Conservation (phyloP, 2,113 vertebrate species). For the Cynopterus brachyotis region DNA sequence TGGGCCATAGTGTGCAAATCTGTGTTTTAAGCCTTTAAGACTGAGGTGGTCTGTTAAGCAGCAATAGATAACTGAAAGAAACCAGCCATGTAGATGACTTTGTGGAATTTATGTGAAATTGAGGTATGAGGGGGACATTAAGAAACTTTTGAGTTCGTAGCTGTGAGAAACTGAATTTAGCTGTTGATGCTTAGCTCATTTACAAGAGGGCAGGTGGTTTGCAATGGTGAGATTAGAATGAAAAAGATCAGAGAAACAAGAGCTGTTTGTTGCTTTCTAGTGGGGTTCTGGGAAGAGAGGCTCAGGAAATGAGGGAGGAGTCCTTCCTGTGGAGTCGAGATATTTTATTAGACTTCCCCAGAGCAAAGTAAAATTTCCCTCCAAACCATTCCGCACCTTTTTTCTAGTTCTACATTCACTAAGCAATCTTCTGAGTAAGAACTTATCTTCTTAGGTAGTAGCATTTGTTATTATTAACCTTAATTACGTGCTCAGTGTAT, state of each 20-base stretch:
- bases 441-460: background rate
- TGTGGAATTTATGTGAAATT: background rate
- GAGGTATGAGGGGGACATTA: background rate
- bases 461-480: background rate
- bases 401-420: background rate
- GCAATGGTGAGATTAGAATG: background rate
- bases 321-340: background rate
- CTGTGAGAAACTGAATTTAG: background rate
- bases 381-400: background rate
- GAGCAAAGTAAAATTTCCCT: background rate
- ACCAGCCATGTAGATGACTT: background rate
- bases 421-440: background rate
- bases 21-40: background rate
- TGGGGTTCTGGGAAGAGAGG: background rate
- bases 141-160: slow-evolving; percentile 13
- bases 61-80: background rate
- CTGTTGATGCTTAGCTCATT: background rate
- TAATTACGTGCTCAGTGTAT: background rate
- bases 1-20: background rate
- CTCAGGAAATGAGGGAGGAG: background rate
- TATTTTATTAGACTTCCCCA: slow-evolving; percentile 44
- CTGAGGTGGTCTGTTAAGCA: background rate
- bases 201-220: background rate
- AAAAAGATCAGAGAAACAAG: slow-evolving; percentile 32
- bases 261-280: background rate